Percentiles rank a stretch among this genome's conserved stretches.
phyloP scores from a whole-genome alignment of 2,113 vertebrate genomes.

The Bufo bufo region DNA sequence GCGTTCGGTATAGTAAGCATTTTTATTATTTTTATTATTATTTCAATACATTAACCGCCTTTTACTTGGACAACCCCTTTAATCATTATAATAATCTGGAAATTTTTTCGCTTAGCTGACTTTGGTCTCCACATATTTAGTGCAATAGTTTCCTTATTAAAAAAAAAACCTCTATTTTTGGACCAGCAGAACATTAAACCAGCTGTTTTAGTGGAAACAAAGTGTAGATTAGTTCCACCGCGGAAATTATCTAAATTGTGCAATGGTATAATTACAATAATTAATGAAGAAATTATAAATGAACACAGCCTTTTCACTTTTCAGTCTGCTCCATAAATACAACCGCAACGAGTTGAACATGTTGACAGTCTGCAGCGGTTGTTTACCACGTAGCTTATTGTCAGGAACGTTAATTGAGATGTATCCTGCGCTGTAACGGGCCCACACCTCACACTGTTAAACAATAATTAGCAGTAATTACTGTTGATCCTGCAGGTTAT shows the following conservation, averaged over 20 bases:
- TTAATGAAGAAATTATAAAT: slow-evolving; percentile 52
- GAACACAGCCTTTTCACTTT: slow-evolving; percentile 35
- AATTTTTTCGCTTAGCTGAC: not conserved
- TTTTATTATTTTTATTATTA: too few relatives aligned
- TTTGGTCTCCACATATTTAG: not conserved
- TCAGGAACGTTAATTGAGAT: not conserved
- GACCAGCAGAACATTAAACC: slow-evolving; percentile 11
- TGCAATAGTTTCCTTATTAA: slow-evolving; percentile 17
- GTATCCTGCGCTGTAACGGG: not conserved
- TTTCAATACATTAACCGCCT: too few relatives aligned
- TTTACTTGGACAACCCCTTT: too few relatives aligned
- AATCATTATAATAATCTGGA: too few relatives aligned
- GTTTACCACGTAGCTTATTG: not conserved
- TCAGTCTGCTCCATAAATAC: slow-evolving; percentile 32
- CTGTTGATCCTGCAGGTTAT: not conserved
- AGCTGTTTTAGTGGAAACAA: slow-evolving; percentile 43
- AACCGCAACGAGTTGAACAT: slow-evolving; percentile 17
- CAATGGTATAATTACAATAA: slow-evolving; percentile 54
- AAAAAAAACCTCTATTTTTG: slow-evolving; percentile 10
- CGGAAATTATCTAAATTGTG: slow-evolving; percentile 31
- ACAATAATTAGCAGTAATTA: slow-evolving; percentile 25
- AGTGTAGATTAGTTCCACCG: slow-evolving; percentile 25
- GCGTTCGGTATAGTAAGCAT: too few relatives aligned
- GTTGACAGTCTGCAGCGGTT: slow-evolving; percentile 9
- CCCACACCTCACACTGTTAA: not conserved